Base-by-base conservation (phyloP, 2,888 invertebrate genomes). In the Epinotia brunnichana region DNA sequence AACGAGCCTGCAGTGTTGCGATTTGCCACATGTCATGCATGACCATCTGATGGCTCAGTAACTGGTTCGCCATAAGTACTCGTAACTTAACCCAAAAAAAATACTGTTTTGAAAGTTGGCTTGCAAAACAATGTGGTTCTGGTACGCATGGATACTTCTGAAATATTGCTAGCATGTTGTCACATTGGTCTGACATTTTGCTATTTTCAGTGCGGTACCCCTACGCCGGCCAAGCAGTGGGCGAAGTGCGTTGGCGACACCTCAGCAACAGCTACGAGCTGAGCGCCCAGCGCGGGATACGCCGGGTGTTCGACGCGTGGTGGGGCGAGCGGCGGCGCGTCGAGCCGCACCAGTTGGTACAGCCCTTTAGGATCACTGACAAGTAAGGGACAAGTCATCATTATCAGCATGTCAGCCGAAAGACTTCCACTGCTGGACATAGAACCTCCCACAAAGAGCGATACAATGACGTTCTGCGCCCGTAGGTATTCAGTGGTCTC, bases 211-310 rank as follows among this genome's bases (percentile, higher is more conserved):
- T 91, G 0, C 87, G 90, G 0, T 92, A 87, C 73, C 92, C 92
- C 0, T 90, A 90, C 77, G 89, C 92, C 0, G 92, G 92, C 0
- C 92, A 93, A 76, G 87, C 90, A 2, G 92, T 93, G 0, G 92
- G 92, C 1, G 92, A 92, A 64, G 92, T 92, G 3, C 81, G 90
- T 0, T 90, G 89, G 90, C 85, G 90, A 0, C 79, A 85, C 0
- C 78, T 82, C 0, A 83, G 85, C 15, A 86, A 85, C 2, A 82
- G 86, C 0, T 84, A 85, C 19, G 80, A 82, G 73, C 67, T 83
- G 60, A 86, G 85, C 41, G 86, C 85, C 0, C 84, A 84, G 67
- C 82, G 87, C 0, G 87, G 86, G 0, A 84, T 91, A 44, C 80
- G 88, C 0, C 83, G 90, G 5, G 90, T 92, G 54, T 77, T 92